A percentile compares a stretch with the other conserved stretches of the same genome.
Evolutionary conservation across 2,797 vertebrate species (phyloP).

Genomic region (Mus minutoides): DNA sequence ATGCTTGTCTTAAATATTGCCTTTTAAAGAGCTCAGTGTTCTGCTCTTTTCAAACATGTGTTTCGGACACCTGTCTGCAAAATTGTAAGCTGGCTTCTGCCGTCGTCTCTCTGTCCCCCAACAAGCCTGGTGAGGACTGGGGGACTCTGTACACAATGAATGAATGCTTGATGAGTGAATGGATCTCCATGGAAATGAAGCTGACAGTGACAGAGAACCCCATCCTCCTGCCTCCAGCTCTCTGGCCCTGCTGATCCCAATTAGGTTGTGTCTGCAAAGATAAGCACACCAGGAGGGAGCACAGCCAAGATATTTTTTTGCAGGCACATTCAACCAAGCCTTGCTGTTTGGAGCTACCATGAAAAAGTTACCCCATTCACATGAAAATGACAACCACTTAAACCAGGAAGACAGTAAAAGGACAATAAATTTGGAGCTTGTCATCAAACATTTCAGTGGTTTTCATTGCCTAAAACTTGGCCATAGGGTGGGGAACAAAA

Average conservation of each 20-base stretch:
- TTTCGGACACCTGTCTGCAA: conserved; percentile 50
- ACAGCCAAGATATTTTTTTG: conserved; percentile 51
- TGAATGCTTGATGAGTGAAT: conserved; percentile 64
- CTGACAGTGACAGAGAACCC: conserved; percentile 64
- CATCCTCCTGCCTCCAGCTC: conserved; percentile 51
- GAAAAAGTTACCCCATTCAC: conserved; percentile 55
- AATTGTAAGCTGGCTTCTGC: conserved; percentile 44
- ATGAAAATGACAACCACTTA: conserved; percentile 60
- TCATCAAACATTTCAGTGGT: conserved; percentile 16
- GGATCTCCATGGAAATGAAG: conserved; percentile 66
- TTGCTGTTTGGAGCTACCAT: conserved; percentile 13
- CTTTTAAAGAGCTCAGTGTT: conserved; percentile 51
- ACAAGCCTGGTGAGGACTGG: neutral
- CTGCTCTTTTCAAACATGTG: conserved; percentile 63
- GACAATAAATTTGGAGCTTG: conserved; percentile 26
- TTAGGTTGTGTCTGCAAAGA: conserved; percentile 72
- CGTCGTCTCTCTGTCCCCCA: conserved; percentile 23
- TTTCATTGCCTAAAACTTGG: conserved; percentile 28
- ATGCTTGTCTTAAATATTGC: conserved; percentile 50
- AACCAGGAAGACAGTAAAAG: conserved; percentile 6
- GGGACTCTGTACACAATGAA: conserved; percentile 41
- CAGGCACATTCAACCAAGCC: neutral
- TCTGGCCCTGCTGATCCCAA: conserved; percentile 64
- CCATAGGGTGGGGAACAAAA: neutral
- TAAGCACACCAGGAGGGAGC: conserved; percentile 30